Percentiles rank a stretch among this genome's conserved stretches.
These are phyloP conservation scores for Orthosia cruda DNA, from an alignment of 2,888 invertebrate species.

Conservation along the genomic window DNA sequence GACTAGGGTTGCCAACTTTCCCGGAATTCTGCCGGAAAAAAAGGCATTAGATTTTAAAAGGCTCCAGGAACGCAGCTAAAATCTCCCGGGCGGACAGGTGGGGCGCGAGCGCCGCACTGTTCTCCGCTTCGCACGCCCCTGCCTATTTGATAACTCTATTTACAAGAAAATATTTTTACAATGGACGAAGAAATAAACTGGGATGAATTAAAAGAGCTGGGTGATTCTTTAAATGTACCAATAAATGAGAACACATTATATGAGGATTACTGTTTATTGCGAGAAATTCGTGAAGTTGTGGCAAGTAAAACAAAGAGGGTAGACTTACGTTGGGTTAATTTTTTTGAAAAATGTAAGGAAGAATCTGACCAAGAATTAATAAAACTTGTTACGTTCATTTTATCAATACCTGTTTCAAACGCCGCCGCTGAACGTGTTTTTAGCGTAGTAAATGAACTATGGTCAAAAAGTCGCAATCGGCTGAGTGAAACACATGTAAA, in stretches of 20 bases:
- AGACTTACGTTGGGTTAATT: constrained; percentile 18
- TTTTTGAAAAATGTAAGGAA: constrained; percentile 24
- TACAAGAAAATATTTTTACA: constrained; percentile 40
- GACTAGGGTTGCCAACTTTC: too few relatives aligned
- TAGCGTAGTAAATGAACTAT: constrained; percentile 18
- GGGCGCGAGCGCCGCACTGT: too few relatives aligned
- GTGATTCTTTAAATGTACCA: constrained; percentile 11
- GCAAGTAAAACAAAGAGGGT: constrained; percentile 15
- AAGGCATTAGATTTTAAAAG: too few relatives aligned
- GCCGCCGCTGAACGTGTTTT: constrained; percentile 20
- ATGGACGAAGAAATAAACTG: constrained; percentile 22
- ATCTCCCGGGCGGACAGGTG: too few relatives aligned
- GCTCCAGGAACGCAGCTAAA: too few relatives aligned
- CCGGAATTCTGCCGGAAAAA: too few relatives aligned
- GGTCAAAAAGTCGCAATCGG: constrained; percentile 7
- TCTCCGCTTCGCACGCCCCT: too few relatives aligned
- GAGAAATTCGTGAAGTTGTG: constrained; percentile 11
- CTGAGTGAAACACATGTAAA: neutral
- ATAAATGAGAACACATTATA: constrained; percentile 11
- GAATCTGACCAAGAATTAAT: constrained; percentile 4
- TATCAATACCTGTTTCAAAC: constrained; percentile 7
- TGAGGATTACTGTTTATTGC: constrained; percentile 18
- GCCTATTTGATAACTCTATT: constrained; percentile 37
- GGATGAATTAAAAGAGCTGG: constrained; percentile 11
- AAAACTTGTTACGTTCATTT: constrained; percentile 9